phyloP scores from a whole-genome alignment of 2,888 invertebrate genomes.

The Scaptomyza flava region DNA sequence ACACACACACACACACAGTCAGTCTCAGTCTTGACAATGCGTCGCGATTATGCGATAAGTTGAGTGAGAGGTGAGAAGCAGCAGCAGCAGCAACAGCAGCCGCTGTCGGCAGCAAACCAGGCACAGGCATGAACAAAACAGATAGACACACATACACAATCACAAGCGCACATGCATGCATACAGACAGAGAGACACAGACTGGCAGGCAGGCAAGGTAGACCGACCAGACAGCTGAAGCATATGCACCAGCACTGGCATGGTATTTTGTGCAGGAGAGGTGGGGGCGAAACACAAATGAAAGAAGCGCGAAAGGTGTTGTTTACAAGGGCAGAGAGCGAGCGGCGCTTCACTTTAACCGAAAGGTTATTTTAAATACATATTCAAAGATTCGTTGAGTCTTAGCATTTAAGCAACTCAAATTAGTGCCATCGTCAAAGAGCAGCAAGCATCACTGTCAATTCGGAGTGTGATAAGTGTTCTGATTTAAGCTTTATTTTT shows the following conservation, averaged over 20 bases:
- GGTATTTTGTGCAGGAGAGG: neutral
- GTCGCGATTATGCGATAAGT: conserved; percentile 77
- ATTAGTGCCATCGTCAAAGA: conserved; percentile 3
- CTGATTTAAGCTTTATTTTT: neutral
- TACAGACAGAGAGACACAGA: conserved; percentile 17
- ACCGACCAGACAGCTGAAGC: conserved; percentile 49
- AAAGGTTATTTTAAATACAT: conserved; percentile 36
- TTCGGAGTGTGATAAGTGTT: conserved; percentile 1
- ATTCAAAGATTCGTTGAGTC: conserved; percentile 47
- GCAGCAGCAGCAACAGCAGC: conserved; percentile 22
- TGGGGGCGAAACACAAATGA: conserved; percentile 8
- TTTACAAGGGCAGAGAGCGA: conserved; percentile 29
- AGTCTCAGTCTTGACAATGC: conserved; percentile 69
- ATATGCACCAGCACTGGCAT: conserved; percentile 39
- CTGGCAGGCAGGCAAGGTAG: neutral
- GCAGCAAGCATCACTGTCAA: neutral
- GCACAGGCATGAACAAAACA: conserved; percentile 23
- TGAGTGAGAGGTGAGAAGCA: conserved; percentile 56
- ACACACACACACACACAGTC: conserved; percentile 14
- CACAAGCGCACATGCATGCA: neutral
- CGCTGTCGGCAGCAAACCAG: conserved; percentile 14
- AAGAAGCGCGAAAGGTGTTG: conserved; percentile 37
- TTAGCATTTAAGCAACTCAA: conserved; percentile 6
- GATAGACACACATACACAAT: conserved; percentile 8
- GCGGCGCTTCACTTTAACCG: conserved; percentile 13